Evolutionary conservation across 2,113 vertebrate species (phyloP), one percentile per base, ranked within the genome.

Genomic region (Dipodomys merriami): DNA sequence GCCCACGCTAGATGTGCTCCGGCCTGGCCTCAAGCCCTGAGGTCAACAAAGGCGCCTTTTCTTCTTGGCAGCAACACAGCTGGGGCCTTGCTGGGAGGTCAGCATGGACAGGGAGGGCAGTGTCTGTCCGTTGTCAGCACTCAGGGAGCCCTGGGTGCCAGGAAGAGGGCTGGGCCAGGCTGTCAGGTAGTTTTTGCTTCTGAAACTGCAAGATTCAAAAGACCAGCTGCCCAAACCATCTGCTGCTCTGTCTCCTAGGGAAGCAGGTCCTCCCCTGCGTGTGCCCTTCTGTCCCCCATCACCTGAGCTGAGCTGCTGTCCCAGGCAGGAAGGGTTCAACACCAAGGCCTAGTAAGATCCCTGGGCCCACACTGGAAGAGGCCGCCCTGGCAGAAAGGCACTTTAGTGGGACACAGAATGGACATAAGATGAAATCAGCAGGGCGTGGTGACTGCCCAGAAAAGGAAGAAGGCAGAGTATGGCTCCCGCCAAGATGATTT

Each of bases 21-120:
- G 62, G 44, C 77, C 25, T 1, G 60, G 53, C 29, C 33, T 80
- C 71, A 76, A 60, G 67, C 89, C 77, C 76, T 5, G 53, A 84
- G 46, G 68, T 68, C 94, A 93, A 96, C 96, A 97, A 94, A 90
- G 76, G 62, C 10, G 44, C 62, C 91, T 91, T 69, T 91, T 88
- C 79, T 80, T 85, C 57, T 46, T 19, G n/a, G 71, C 79, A 68
- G 83, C 23, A 11, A 49, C 49, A 20, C 60, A 94, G 91, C 92
- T 92, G 93, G 57, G 86, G 30, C 83, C 22, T 62, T 39, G 6
- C 23, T n/a, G 49, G 68, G 85, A 33, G 30, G 62, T 62, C 62
- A 2, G 20, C 3, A 0, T 22, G 64, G 71, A 57, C 44, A 30
- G 60, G 30, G 60, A 39, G 19, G 33, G 64, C 57, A 13, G 35